Conservation (phyloP, 2,888 invertebrate genomes). For the Callyntrura guangdongensis region DNA sequence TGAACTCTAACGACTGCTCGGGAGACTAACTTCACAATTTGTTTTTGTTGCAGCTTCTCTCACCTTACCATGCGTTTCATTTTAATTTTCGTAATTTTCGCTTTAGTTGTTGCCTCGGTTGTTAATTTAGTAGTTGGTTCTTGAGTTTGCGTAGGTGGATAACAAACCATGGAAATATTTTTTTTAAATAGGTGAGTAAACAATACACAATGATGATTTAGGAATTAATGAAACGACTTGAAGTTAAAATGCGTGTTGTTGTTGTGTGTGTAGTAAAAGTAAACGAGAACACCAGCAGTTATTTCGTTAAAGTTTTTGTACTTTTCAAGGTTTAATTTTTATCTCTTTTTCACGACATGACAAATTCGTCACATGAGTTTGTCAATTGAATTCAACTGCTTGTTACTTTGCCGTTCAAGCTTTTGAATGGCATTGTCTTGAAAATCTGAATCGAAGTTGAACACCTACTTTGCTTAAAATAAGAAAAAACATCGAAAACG, state of each 20-base stretch:
- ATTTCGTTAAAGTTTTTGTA: constrained; percentile 3
- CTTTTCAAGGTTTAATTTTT: constrained; percentile 54
- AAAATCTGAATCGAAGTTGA: constrained; percentile 1
- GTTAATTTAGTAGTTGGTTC: too few species aligned
- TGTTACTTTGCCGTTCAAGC: neutral
- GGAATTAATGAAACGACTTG: neutral
- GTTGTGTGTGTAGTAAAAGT: neutral
- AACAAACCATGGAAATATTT: constrained; percentile 35
- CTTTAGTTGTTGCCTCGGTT: too few species aligned
- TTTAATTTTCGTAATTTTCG: too few species aligned
- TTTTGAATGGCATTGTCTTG: constrained; percentile 3
- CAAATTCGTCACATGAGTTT: constrained; percentile 1
- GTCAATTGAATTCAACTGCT: neutral
- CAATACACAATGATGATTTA: neutral
- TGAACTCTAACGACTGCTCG: too few species aligned
- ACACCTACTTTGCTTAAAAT: constrained; percentile 19
- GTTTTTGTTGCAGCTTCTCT: neutral
- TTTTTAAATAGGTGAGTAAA: neutral
- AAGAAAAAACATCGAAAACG: neutral
- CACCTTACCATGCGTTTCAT: too few species aligned
- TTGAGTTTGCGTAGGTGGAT: neutral
- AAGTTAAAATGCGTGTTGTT: neutral
- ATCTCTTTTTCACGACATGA: neutral
- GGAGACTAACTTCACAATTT: neutral
- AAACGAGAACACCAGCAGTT: constrained; percentile 35